Base-by-base conservation (phyloP, 2,113 vertebrate genomes). In the Coryphaenoides rupestris region DNA sequence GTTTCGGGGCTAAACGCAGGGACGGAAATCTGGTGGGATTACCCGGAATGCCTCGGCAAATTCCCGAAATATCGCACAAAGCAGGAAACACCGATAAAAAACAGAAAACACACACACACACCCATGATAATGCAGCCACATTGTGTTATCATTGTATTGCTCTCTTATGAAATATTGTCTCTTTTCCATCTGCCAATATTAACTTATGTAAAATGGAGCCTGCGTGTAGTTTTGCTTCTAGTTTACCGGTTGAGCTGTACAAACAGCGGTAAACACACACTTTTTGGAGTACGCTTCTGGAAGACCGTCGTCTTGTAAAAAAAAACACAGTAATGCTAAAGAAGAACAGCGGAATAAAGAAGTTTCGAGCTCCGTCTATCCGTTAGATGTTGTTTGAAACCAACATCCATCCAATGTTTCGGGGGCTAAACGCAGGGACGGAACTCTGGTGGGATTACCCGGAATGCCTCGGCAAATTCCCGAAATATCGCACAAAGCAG, bases 71-170 rank as follows among this genome's bases (percentile, higher is more conserved):
- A 74, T 66, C 57, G 61, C 50, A 55, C 53, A 64, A 72, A 78
- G 77, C 78, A 83, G 77, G 79, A 88, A 83, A 81, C 67, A 58
- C 65, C 40, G 28, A 58, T 5, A 65, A 65, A 73, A 28, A 17
- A 23, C 14, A 5, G 12, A 49, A 49, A 49, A 49, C 28, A 33
- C 28, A 33, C 28, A 33, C 6, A 33, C 28, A 33, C 28, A 33
- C 6, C 28, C 28, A 33, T 33, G 28, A 33, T 4, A 33, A 33
- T 33, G 28, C 28, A 33, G 10, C 3, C 6, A 33, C 28, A 33
- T 33, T 33, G 28, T 33, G 10, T 33, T 33, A 33, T 33, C 28
- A 33, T 33, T 33, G 28, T 33, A 33, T 33, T 33, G 28, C 28
- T 33, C 5, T 33, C 28, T 33, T 10, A 33, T 33, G 5, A 9